Evolutionary conservation across 2,113 vertebrate genomes (phyloP).

Genomic region (Burhinus bistriatus): DNA sequence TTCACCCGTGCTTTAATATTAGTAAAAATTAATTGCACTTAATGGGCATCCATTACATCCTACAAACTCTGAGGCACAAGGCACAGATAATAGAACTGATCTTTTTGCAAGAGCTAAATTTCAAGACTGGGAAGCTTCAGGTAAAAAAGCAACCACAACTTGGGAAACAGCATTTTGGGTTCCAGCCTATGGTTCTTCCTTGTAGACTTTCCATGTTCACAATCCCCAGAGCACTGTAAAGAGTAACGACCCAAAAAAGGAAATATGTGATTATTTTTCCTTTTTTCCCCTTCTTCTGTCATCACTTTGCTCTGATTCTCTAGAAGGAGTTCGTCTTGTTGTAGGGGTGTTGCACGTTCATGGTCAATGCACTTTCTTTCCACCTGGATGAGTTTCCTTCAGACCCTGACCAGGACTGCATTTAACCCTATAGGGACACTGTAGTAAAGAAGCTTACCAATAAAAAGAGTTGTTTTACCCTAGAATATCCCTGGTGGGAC

Average conservation of each 20-base stretch:
- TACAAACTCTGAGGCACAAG: background rate
- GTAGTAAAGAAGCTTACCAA: background rate
- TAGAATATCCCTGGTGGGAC: background rate
- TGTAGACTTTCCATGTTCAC: background rate
- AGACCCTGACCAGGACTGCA: background rate
- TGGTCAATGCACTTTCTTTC: background rate
- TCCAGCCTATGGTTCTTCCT: background rate
- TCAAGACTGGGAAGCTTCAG: background rate
- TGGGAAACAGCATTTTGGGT: background rate
- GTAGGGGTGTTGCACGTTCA: background rate
- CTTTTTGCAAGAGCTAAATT: background rate
- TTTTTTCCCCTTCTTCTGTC: background rate
- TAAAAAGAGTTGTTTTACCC: background rate
- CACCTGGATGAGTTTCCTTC: background rate
- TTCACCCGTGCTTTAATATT: background rate
- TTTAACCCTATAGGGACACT: background rate
- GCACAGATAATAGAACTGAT: no score
- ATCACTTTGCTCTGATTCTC: background rate
- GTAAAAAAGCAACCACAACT: background rate
- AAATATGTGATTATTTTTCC: background rate
- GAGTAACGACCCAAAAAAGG: background rate
- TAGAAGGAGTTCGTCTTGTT: background rate
- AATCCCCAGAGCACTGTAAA: background rate
- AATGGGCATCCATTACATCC: background rate
- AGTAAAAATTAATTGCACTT: background rate